Evolutionary conservation across 2,888 invertebrate genomes (phyloP).

Genomic region (Brachynemurus nebulosus): DNA sequence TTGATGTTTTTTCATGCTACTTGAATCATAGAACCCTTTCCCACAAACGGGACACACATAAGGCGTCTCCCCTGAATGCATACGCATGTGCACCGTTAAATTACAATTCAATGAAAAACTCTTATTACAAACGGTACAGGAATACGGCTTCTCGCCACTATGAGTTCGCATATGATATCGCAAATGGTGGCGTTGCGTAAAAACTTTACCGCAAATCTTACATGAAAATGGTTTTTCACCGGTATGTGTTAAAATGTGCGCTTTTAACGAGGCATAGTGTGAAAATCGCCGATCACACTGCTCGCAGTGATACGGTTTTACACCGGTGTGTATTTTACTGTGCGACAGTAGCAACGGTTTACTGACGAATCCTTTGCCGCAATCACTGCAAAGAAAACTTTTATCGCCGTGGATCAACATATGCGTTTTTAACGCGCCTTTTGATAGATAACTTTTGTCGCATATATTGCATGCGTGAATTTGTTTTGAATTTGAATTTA

Average conservation of each 20-base stretch:
- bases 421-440: slow-evolving; percentile 9
- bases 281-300: slow-evolving; percentile 2
- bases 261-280: slow-evolving; percentile 3
- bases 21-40: slow-evolving; percentile 8
- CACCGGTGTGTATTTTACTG: slow-evolving; percentile 1
- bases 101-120: slow-evolving; percentile 7
- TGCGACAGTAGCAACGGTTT: not conserved
- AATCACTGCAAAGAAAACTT: slow-evolving; percentile 15
- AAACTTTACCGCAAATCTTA: slow-evolving; percentile 3
- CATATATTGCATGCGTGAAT: too few relatives aligned
- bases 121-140: not conserved
- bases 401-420: slow-evolving; percentile 13
- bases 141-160: slow-evolving; percentile 5
- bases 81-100: slow-evolving; percentile 6
- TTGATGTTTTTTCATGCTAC: slow-evolving; percentile 9
- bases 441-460: too few relatives aligned
- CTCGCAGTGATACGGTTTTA: not conserved
- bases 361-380: slow-evolving; percentile 13
- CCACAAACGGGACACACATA: slow-evolving; percentile 6
- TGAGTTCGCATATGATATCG: slow-evolving; percentile 5
- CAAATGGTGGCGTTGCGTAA: slow-evolving; percentile 6
- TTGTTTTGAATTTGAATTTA: too few relatives aligned
- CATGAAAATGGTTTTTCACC: slow-evolving; percentile 6
- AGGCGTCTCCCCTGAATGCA: slow-evolving; percentile 7
- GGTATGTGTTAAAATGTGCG: slow-evolving; percentile 4